Evolutionary conservation across 2,113 vertebrate species (phyloP).

Genomic region (Oostethus manadensis): DNA sequence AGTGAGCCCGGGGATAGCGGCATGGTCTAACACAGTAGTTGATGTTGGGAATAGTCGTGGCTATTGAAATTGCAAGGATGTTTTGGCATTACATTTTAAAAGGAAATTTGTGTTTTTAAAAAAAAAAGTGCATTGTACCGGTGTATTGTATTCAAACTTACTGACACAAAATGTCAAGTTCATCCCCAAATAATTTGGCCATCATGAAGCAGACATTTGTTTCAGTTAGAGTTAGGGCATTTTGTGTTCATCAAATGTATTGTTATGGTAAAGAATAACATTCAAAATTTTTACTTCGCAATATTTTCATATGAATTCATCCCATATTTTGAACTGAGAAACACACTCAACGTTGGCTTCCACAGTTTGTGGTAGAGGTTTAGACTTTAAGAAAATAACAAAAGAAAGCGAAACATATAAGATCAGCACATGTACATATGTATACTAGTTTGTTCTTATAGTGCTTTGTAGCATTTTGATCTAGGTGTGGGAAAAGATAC

Average conservation of each 20-base stretch:
- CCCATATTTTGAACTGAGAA: neutral
- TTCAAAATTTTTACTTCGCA: neutral
- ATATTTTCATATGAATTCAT: neutral
- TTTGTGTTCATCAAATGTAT: neutral
- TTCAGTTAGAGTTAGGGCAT: neutral
- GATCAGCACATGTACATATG: slow-evolving; percentile 37
- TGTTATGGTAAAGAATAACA: neutral
- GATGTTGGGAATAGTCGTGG: neutral
- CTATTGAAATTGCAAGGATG: slow-evolving; percentile 32
- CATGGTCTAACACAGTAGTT: slow-evolving; percentile 2
- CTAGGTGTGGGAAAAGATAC: slow-evolving; percentile 56
- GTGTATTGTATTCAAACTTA: neutral
- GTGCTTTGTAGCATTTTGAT: slow-evolving; percentile 61
- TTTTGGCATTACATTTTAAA: slow-evolving; percentile 4
- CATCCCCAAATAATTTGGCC: neutral
- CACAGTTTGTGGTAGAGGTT: slow-evolving; percentile 16
- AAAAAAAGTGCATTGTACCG: neutral
- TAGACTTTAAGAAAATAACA: slow-evolving; percentile 23
- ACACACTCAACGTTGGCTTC: slow-evolving; percentile 7
- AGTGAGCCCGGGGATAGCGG: slow-evolving; percentile 13
- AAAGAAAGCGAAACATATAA: slow-evolving; percentile 33
- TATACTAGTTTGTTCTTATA: slow-evolving; percentile 33
- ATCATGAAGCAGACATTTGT: neutral
- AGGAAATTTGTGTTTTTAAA: neutral
- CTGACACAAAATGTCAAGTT: neutral